Evolutionary conservation across 2,888 invertebrate genomes (phyloP), one percentile per base, ranked within the genome.

Genomic region (Meiosimyza decipiens): DNA sequence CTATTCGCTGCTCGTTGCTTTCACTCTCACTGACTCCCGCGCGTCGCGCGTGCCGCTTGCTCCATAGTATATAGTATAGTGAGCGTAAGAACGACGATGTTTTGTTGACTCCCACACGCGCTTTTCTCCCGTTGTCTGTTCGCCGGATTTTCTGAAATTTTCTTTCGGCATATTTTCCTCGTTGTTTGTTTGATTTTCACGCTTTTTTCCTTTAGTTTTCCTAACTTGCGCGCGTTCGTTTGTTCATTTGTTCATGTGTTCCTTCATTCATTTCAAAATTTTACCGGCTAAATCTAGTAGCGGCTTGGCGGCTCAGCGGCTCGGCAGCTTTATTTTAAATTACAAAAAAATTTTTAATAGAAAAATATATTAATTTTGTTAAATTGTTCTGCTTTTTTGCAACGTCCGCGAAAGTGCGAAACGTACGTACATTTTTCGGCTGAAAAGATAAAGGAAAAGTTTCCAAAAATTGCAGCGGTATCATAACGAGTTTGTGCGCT

Each of bases 271-370:
- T 82, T 81, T 82, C 40, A 79, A 82, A 82, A 79, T 84, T 84
- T 83, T 79, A 81, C 83, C 81, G 84, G 80, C 80, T 79, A 78
- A 55, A 55, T 79, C 81, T 83, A 84, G 84, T 84, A 82, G 82
- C 81, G 80, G 78, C 80, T 82, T 78, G 84, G 79, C 85, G 85
- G 85, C 84, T 84, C 82, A 80, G 67, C 83, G 77, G 82, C 84
- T 83, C 83, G 84, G 79, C 78, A 78, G 80, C 75, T 66, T n/a
- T 55, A 18, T 55, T 11, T 55, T n/a, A 55, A 55, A 55, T 55
- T 22, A 11, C 16, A n/a, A n/a, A 16, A n/a, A 18, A 55, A 55
- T 18, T 18, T 1, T 55, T 18, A 15, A 55, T 55, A 55, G 55
- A 18, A 18, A 16, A 54, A 54, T n/a, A 54, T 54, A 40, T 40